These are phyloP conservation scores for Picus viridis DNA, from an alignment of 2,797 vertebrate species.

Conservation along the genomic window DNA sequence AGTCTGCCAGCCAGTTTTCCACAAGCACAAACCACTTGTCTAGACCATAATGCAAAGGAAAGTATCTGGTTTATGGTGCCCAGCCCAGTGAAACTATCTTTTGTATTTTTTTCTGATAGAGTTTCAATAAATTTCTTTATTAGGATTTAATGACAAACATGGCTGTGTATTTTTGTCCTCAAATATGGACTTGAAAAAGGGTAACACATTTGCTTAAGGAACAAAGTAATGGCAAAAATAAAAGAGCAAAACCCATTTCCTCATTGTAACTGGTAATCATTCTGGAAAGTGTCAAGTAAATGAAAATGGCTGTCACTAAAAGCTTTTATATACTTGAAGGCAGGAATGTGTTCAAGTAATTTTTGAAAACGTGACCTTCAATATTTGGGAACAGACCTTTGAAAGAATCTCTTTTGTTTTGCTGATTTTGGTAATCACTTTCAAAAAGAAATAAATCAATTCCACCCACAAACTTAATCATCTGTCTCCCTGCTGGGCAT, in stretches of 20 bases:
- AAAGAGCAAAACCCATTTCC: neutral
- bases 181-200: neutral
- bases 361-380: neutral
- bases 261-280: neutral
- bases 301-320: neutral
- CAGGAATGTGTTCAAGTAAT: neutral
- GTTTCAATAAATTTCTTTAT: neutral
- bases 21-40: neutral
- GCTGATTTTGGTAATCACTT: neutral
- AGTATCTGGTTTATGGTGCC: neutral
- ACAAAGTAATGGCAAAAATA: neutral
- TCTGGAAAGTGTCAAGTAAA: neutral
- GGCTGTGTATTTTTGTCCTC: neutral
- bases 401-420: neutral
- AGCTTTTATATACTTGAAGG: neutral
- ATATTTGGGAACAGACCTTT: neutral
- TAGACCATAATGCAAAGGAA: neutral
- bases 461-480: conserved; percentile 18
- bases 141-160: neutral
- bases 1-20: neutral
- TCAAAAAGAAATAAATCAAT: neutral
- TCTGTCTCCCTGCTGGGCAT: neutral
- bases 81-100: neutral
- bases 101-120: neutral
- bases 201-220: neutral